Conservation (phyloP, 2,113 vertebrate species). For the Cygnus buccinator region DNA sequence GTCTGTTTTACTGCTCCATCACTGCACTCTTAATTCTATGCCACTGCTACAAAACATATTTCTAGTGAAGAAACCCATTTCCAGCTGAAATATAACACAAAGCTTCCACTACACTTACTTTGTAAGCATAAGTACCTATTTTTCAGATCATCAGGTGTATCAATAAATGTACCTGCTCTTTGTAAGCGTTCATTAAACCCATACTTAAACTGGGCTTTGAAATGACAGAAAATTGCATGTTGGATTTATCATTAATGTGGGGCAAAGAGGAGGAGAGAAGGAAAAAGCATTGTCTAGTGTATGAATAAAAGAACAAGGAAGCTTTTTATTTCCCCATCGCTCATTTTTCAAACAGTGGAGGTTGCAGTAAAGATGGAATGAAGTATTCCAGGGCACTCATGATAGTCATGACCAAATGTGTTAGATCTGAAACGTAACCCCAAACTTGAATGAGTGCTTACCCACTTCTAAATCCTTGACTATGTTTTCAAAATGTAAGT, state of each 20-base stretch:
- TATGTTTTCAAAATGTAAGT: neutral
- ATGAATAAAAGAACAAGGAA: neutral
- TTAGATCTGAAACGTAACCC: neutral
- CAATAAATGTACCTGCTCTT: neutral
- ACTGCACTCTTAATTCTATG: neutral
- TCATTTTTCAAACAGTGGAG: neutral
- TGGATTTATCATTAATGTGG: neutral
- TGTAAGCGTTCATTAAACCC: constrained; percentile 13
- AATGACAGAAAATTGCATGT: constrained; percentile 21
- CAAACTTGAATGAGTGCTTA: neutral
- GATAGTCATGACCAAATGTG: neutral
- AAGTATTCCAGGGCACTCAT: neutral
- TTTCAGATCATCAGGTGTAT: neutral
- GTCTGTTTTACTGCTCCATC: neutral
- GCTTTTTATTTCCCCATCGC: neutral
- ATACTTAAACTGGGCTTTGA: neutral
- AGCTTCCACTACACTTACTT: neutral
- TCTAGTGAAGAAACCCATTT: neutral
- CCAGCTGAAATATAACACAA: neutral
- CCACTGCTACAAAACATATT: neutral
- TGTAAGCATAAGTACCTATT: neutral
- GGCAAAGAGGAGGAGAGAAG: neutral
- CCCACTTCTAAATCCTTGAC: neutral
- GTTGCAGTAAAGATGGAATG: neutral
- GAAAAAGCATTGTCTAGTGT: neutral